Conservation (phyloP, 2,113 vertebrate genomes). For the Mesitornis unicolor region DNA sequence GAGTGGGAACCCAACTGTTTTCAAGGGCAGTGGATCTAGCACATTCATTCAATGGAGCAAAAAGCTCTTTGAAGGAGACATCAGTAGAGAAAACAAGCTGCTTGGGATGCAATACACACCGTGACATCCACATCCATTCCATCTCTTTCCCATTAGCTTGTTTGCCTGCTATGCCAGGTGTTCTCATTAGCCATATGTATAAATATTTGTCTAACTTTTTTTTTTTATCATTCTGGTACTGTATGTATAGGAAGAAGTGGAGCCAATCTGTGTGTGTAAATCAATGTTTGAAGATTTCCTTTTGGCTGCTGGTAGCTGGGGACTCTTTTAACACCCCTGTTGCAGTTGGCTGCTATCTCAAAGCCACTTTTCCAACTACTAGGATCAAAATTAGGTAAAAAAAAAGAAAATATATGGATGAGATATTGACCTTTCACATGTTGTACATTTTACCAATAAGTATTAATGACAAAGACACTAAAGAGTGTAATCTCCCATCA, state of each 20-base stretch:
- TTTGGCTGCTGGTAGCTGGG: not conserved
- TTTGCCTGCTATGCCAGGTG: conserved; percentile 73
- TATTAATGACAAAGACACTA: conserved; percentile 54
- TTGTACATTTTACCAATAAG: conserved; percentile 23
- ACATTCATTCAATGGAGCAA: not conserved
- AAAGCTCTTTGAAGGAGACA: not conserved
- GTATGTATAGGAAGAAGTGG: conserved; percentile 53
- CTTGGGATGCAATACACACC: not conserved
- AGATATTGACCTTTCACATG: conserved; percentile 20
- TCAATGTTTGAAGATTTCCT: not conserved
- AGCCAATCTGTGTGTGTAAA: conserved; percentile 52
- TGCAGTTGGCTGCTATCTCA: not conserved
- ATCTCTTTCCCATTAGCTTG: conserved; percentile 19
- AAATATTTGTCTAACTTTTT: conserved; percentile 72
- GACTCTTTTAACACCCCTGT: conserved; percentile 11
- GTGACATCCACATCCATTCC: conserved; percentile 20
- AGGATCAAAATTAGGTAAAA: not conserved
- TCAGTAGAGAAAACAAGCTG: not conserved
- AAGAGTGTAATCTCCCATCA: conserved; percentile 47
- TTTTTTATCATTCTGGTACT: conserved; percentile 54
- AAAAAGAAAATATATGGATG: not conserved
- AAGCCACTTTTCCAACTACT: not conserved
- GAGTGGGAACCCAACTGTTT: not conserved
- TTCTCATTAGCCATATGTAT: conserved; percentile 66
- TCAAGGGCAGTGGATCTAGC: not conserved